Percentiles rank a stretch among this genome's conserved stretches.
Evolutionary conservation across 1,140 invertebrate species (phyloP).

Genomic region (Rhizoglyphus robini): DNA sequence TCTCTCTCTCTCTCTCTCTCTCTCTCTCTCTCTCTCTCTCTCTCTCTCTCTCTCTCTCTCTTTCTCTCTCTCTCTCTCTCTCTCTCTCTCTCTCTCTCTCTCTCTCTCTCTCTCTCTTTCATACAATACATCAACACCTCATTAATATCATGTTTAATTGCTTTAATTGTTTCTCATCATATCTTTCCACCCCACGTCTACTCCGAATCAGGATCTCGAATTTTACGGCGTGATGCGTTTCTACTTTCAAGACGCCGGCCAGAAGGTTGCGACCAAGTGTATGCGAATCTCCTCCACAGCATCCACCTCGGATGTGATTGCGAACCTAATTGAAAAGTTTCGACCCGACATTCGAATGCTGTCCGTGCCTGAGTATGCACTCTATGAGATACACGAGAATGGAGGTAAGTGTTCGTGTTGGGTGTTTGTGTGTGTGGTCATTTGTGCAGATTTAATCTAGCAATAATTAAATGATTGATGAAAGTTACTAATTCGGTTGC

Average conservation of each 20-base stretch:
- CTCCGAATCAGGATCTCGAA: constrained; percentile 52
- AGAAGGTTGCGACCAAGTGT: constrained; percentile 98
- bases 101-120: too few relatives aligned
- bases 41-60: too few relatives aligned
- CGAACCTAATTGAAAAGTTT: constrained; percentile 96
- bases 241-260: constrained; percentile 93
- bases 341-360: constrained; percentile 98
- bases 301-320: constrained; percentile 82
- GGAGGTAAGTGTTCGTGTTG: constrained; percentile 46
- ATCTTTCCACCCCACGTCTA: neutral
- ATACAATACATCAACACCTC: too few relatives aligned
- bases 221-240: constrained; percentile 98
- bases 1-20: too few relatives aligned
- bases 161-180: neutral
- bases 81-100: too few relatives aligned
- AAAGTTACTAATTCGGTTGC: neutral
- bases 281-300: constrained; percentile 91
- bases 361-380: constrained; percentile 80
- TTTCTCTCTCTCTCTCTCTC: too few relatives aligned
- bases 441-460: neutral
- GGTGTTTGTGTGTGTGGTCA: too few relatives aligned
- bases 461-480: neutral
- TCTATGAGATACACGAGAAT: constrained; percentile 94
- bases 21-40: too few relatives aligned
- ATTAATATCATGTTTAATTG: too few relatives aligned